Percentiles rank a stretch among this genome's conserved stretches.
These are phyloP conservation scores for Lethenteron camtschaticum DNA, from an alignment of 2,113 vertebrate species.

Conservation along the genomic window DNA sequence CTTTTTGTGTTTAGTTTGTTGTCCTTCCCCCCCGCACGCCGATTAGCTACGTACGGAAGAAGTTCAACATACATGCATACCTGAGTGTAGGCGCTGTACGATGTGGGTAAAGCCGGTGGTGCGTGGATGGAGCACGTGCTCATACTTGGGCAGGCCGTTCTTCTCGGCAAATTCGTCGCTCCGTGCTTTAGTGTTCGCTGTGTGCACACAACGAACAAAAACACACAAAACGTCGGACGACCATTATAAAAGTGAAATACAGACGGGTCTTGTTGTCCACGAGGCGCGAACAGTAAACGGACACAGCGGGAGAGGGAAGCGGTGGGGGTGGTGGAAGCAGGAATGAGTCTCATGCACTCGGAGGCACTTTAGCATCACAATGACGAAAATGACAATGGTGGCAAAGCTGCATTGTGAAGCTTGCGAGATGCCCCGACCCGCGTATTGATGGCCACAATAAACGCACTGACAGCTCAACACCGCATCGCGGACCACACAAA, in stretches of 20 bases:
- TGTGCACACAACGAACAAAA: slow-evolving; percentile 14
- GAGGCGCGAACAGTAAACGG: neutral
- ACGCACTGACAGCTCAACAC: too few species aligned
- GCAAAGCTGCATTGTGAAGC: too few species aligned
- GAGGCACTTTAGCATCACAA: too few species aligned
- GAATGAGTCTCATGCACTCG: neutral
- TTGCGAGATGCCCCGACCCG: too few species aligned
- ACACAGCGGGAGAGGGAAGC: neutral
- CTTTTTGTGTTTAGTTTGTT: too few species aligned
- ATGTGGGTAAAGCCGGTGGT: slow-evolving; percentile 91
- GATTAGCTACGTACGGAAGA: too few species aligned
- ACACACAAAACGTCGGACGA: neutral
- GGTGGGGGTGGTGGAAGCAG: neutral
- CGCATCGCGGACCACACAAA: too few species aligned
- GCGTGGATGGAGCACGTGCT: slow-evolving; percentile 73
- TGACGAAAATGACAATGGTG: too few species aligned
- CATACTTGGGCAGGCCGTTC: slow-evolving; percentile 46
- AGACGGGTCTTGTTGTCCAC: too few species aligned
- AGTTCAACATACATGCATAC: slow-evolving; percentile 20
- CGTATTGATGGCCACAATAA: too few species aligned
- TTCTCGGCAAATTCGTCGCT: slow-evolving; percentile 60
- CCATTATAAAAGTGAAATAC: neutral
- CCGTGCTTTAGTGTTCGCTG: slow-evolving; percentile 56
- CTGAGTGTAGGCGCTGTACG: slow-evolving; percentile 55
- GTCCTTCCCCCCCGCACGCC: too few species aligned